Conservation (phyloP, 2,888 invertebrate genomes). For the Caenorhabditis becei region DNA sequence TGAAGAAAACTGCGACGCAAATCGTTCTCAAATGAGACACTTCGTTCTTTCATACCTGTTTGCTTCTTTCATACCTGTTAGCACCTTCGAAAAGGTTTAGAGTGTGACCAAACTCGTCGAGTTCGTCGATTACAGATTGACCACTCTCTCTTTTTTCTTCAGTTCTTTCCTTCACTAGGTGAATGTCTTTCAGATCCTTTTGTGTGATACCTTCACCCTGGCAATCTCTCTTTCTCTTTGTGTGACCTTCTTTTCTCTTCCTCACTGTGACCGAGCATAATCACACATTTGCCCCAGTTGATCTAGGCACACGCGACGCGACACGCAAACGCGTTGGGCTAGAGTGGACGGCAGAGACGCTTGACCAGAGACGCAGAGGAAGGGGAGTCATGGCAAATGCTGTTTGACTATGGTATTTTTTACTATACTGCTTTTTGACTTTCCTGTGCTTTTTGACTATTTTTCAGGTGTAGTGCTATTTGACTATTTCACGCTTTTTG, state of each 20-base stretch:
- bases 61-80: no score
- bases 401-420: no score
- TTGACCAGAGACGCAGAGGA: conserved; percentile 26
- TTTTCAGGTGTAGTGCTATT: no score
- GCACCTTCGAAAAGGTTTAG: conserved; percentile 63
- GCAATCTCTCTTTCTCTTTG: conserved; percentile 44
- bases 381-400: no score
- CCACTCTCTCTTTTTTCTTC: conserved; percentile 55
- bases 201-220: conserved; percentile 56
- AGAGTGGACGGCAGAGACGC: conserved; percentile 22
- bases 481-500: no score
- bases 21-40: conserved; percentile 38
- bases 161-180: conserved; percentile 63
- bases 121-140: conserved; percentile 23
- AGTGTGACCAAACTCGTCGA: conserved; percentile 63
- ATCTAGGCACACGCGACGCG: conserved; percentile 35
- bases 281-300: conserved; percentile 31
- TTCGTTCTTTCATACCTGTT: conserved; percentile 52
- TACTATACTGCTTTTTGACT: no score
- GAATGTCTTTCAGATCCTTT: conserved; percentile 62
- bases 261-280: conserved; percentile 27
- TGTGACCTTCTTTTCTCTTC: conserved; percentile 48
- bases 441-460: no score
- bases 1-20: conserved; percentile 4
- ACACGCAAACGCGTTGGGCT: conserved; percentile 21